These are phyloP conservation scores for Heliconius hewitsoni DNA, from an alignment of 1,140 invertebrate species.

Conservation along the genomic window DNA sequence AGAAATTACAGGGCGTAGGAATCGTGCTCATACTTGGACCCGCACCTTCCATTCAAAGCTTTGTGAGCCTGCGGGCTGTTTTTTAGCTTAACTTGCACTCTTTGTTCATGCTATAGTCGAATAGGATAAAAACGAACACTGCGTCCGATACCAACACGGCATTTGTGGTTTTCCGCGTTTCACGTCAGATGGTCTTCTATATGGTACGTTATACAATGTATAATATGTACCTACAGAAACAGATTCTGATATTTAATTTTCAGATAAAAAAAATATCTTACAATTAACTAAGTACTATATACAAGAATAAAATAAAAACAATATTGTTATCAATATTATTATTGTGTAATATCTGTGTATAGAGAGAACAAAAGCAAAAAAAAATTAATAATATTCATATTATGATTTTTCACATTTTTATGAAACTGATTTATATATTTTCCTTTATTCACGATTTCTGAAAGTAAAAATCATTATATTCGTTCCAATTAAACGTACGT, in stretches of 20 bases:
- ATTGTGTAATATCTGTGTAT: too few relatives aligned
- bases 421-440: background rate
- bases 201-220: background rate
- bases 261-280: background rate
- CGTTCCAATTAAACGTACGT: constrained; percentile 18
- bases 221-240: background rate
- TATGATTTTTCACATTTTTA: background rate
- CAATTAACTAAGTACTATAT: background rate
- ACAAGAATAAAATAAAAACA: too few relatives aligned
- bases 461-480: constrained; percentile 5
- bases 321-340: too few relatives aligned
- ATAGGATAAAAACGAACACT: constrained; percentile 44
- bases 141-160: constrained; percentile 30
- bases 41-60: constrained; percentile 64
- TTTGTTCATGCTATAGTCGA: constrained; percentile 40
- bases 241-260: background rate
- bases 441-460: background rate
- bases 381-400: too few relatives aligned
- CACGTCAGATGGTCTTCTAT: background rate
- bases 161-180: constrained; percentile 36
- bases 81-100: constrained; percentile 65
- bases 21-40: constrained; percentile 46
- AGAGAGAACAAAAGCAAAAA: too few relatives aligned
- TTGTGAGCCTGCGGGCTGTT: constrained; percentile 58
- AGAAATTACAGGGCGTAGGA: constrained; percentile 64